Evolutionary conservation across 2,888 invertebrate genomes (phyloP), one percentile per base, ranked within the genome.

Genomic region (Pedicia rivosa): DNA sequence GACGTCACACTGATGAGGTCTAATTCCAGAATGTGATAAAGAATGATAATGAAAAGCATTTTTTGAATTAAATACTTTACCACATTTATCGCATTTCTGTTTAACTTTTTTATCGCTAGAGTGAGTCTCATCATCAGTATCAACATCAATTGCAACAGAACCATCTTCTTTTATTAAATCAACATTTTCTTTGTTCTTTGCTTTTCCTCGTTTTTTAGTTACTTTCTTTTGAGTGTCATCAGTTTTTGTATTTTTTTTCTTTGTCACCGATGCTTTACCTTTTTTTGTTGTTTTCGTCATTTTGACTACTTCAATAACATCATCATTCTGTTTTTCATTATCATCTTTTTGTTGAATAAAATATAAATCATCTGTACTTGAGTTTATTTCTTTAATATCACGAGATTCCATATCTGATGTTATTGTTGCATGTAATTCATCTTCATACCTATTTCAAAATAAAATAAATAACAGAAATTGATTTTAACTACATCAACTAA

Each of bases 31-130:
- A 49, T 86, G 88, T 29, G 82, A 79, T 46, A 81, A 61, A 62
- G 78, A 67, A 50, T 90, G 88, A 58, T 88, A 88, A 41, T 84
- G 70, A 36, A 87, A 60, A 7, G 88, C 87, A 57, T 87, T 88
- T 42, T 80, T 67, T 46, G 88, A 86, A 39, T 73, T 71, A 54
- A 88, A 88, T 38, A 76, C 70, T 13, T 82, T 63, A 9, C 69
- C 69, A 48, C 90, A 90, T 34, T 51, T 53, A 5, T 47, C 40
- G 36, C 60, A 60, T 26, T 35, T 34, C 13, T n/a, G n/a, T n/a
- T n/a, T n/a, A n/a, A n/a, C n/a, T n/a, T n/a, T n/a, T n/a, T n/a
- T n/a, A n/a, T n/a, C n/a, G n/a, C n/a, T n/a, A n/a, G n/a, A n/a
- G n/a, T n/a, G n/a, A n/a, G n/a, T n/a, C n/a, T n/a, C n/a, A n/a